Evolutionary conservation across 2,888 invertebrate genomes (phyloP).

Genomic region (Melieria picta): DNA sequence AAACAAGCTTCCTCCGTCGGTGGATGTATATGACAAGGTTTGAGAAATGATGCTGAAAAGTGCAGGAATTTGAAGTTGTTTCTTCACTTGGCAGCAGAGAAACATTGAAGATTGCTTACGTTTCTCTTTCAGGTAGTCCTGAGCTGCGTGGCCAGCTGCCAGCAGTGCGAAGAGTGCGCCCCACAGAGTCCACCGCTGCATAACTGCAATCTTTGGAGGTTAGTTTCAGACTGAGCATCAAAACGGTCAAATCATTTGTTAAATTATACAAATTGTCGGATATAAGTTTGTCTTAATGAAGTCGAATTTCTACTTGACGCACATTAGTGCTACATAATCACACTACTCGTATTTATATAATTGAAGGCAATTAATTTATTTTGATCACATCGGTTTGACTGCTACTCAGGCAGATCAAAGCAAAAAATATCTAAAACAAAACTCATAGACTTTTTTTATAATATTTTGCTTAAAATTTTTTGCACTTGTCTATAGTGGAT

Average conservation of each 20-base stretch:
- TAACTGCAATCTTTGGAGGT: conserved; percentile 32
- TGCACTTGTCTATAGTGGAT: too few species aligned
- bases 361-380: too few species aligned
- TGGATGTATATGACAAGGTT: conserved; percentile 20
- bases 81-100: not conserved
- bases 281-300: conserved; percentile 4
- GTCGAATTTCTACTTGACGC: conserved; percentile 1
- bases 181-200: conserved; percentile 22
- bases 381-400: too few species aligned
- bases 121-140: conserved; percentile 42
- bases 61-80: conserved; percentile 1
- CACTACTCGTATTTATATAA: too few species aligned
- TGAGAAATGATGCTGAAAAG: conserved; percentile 26
- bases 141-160: conserved; percentile 11
- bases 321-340: too few species aligned
- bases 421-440: too few species aligned
- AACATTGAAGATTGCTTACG: conserved; percentile 36
- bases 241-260: conserved; percentile 19
- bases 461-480: too few species aligned
- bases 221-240: conserved; percentile 11
- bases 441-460: too few species aligned
- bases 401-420: too few species aligned
- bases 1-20: conserved; percentile 19
- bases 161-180: conserved; percentile 33
- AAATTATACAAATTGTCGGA: conserved; percentile 3